A percentile compares a stretch with the other conserved stretches of the same genome.
Evolutionary conservation across 2,888 invertebrate species (phyloP).

Genomic region (Drosophila longiperda): DNA sequence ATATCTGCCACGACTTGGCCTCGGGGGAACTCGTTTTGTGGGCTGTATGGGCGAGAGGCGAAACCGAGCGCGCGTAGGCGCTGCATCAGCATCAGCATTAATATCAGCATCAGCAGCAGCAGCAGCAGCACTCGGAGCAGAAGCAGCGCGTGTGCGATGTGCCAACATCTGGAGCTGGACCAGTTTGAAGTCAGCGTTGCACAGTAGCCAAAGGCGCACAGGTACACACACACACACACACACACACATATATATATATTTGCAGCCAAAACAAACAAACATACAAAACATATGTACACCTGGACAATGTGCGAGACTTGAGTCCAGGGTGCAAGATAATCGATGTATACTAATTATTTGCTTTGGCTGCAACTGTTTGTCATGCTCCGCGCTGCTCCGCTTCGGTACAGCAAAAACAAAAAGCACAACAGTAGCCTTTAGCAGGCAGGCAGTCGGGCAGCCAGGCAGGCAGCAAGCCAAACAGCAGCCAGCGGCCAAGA

Average conservation of each 20-base stretch:
- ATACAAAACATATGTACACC: conserved; percentile 22
- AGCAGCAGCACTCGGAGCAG: conserved; percentile 27
- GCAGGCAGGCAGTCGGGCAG: conserved; percentile 3
- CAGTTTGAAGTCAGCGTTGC: conserved; percentile 61
- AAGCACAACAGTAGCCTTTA: conserved; percentile 61
- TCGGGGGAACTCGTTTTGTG: conserved; percentile 75
- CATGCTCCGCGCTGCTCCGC: conserved; percentile 61
- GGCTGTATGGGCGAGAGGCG: conserved; percentile 56
- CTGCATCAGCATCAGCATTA: conserved; percentile 24
- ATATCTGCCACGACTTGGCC: conserved; percentile 37
- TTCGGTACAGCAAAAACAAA: conserved; percentile 77
- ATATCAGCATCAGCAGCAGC: conserved; percentile 6
- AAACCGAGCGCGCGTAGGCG: conserved; percentile 72
- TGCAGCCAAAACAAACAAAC: background rate
- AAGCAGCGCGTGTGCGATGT: conserved; percentile 69
- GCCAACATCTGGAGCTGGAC: conserved; percentile 78
- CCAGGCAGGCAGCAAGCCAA: background rate
- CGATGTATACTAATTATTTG: conserved; percentile 81
- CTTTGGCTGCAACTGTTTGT: conserved; percentile 81
- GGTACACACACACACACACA: conserved; percentile 35
- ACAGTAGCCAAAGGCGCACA: conserved; percentile 63
- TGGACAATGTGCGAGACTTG: conserved; percentile 29
- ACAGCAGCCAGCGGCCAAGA: conserved; percentile 5
- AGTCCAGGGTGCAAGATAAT: conserved; percentile 72
- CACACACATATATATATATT: background rate